Conservation (phyloP, 2,888 invertebrate species). For the Halictus ligatus region DNA sequence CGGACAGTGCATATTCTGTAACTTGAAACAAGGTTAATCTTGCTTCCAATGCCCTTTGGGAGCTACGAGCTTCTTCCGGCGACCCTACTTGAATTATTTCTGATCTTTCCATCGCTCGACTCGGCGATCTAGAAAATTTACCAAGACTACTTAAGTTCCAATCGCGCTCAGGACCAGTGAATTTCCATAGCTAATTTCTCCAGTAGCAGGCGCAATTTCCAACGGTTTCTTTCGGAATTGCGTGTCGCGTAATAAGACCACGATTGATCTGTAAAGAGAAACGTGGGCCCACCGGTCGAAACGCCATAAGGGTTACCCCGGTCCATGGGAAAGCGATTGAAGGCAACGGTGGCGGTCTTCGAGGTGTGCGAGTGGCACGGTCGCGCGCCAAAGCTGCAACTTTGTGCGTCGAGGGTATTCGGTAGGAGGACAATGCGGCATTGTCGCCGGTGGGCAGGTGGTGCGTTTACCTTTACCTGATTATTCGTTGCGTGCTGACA, state of each 20-base stretch:
- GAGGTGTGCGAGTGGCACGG: background rate
- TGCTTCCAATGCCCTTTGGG: background rate
- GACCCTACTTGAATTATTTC: background rate
- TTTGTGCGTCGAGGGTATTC: background rate
- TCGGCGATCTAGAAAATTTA: background rate
- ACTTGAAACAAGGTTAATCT: no score
- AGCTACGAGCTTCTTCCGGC: background rate
- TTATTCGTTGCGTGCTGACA: constrained; percentile 77
- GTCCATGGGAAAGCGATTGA: no score
- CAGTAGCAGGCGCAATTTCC: background rate
- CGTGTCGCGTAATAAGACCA: background rate
- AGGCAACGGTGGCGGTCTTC: no score
- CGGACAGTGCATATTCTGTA: no score
- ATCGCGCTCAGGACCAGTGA: background rate
- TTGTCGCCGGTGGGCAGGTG: background rate
- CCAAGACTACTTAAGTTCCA: background rate
- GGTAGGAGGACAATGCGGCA: background rate
- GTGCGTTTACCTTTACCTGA: constrained; percentile 68
- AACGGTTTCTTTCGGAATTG: no score
- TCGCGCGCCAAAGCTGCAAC: background rate
- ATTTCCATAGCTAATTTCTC: background rate
- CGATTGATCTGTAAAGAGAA: background rate
- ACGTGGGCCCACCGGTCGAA: background rate
- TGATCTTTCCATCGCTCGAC: background rate
- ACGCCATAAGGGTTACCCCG: no score